A percentile compares a stretch with the other conserved stretches of the same genome.
Conservation (phyloP, 2,113 vertebrate genomes). For the Vidua chalybeata region DNA sequence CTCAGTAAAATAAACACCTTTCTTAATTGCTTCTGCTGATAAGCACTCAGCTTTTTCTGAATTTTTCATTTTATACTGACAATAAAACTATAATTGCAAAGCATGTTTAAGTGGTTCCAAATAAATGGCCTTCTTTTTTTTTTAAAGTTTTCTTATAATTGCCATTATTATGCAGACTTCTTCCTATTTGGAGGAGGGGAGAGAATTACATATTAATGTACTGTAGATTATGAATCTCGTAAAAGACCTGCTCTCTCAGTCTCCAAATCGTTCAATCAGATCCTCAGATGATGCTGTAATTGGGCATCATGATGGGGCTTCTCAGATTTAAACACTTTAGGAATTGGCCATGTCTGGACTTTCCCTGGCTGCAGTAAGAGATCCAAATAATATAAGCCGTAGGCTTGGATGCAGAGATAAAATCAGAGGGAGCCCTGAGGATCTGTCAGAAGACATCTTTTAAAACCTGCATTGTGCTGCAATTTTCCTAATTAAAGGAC, state of each 20-base stretch:
- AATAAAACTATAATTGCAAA: conserved; percentile 8
- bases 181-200: not conserved
- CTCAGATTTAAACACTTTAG: not conserved
- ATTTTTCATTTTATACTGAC: not conserved
- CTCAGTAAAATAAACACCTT: conserved; percentile 45
- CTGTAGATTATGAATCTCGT: not conserved
- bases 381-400: not conserved
- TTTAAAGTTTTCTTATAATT: not conserved
- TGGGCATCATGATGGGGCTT: not conserved
- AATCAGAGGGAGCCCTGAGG: not conserved
- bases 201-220: conserved; percentile 27
- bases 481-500: conserved; percentile 18
- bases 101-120: not conserved
- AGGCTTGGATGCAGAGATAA: not conserved
- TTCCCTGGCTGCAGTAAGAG: not conserved
- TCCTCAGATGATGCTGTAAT: not conserved
- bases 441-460: not conserved
- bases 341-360: not conserved
- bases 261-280: not conserved
- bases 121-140: not conserved
- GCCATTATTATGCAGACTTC: not conserved
- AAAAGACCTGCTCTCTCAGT: conserved; percentile 4
- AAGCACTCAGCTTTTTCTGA: not conserved
- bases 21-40: conserved; percentile 33
- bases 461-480: not conserved